Base-by-base conservation (phyloP, 1,140 invertebrate species). In the Metopolophium dirhodum region DNA sequence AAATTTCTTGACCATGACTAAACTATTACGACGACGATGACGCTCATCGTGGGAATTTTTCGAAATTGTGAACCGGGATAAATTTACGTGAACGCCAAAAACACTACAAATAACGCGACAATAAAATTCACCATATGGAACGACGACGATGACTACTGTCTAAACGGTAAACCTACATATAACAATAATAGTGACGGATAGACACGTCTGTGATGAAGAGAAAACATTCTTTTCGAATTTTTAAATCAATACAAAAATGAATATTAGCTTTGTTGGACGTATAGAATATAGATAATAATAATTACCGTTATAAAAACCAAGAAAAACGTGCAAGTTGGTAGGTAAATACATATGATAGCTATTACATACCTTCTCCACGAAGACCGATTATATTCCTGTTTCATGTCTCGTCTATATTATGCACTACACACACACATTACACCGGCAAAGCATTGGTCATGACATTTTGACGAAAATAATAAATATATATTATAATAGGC, bases 311-410 rank as follows among this genome's bases (percentile, higher is more conserved):
- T n/a, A 18, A n/a, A 37, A n/a, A 77, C 14, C 14, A 26, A 35
- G n/a, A 7, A 51, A 51, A 35, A 49, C n/a, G n/a, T 20, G 41
- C 41, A 51, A 51, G 14, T 51, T 22, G n/a, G 61, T 77, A 18
- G 3, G 61, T n/a, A 68, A 41, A 57, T 18, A n/a, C n/a, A 7
- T 14, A 18, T 35, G 30, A 77, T 77, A 14, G n/a, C 30, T 14
- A 77, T 77, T 77, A 89, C 51, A 41, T 90, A 92, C 83, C 51
- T 91, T 26, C 49, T 94, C 90, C 68, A 94, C 14, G 82, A 51
- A 18, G 89, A 87, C 47, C 30, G 49, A 91, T 77, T 77, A 77
- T 94, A 94, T 94, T 93, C 91, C 35, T 93, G 91, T 93, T 93
- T 93, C 91, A 93, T 93, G 14, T 57, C 51, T 85, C 37, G 54